Evolutionary conservation across 2,113 vertebrate species (phyloP).

Genomic region (Alouatta palliata): DNA sequence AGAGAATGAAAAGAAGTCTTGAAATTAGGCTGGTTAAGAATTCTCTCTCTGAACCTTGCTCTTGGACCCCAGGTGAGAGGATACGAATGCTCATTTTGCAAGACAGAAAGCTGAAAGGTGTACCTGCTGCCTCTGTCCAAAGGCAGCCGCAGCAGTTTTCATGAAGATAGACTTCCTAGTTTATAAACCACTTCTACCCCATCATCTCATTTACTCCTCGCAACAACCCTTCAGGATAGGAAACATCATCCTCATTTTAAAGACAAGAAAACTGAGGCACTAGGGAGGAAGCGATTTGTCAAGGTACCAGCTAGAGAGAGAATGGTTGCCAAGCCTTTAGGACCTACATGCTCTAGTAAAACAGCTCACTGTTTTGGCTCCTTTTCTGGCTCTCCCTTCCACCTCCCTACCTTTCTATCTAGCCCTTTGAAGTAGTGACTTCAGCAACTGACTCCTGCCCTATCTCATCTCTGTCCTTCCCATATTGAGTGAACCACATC

Average conservation of each 20-base stretch:
- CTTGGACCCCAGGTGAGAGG: not conserved
- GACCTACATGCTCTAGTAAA: not conserved
- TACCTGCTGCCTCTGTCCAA: not conserved
- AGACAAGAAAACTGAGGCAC: conserved; percentile 13
- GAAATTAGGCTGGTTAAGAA: not conserved
- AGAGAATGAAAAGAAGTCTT: not conserved
- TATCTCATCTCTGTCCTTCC: not conserved
- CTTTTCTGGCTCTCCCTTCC: not conserved
- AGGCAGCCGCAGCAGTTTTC: not conserved
- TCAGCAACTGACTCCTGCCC: not conserved
- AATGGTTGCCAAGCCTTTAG: not conserved
- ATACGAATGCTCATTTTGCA: not conserved
- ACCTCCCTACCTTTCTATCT: not conserved
- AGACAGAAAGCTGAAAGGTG: not conserved
- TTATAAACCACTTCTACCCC: not conserved
- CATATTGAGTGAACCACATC: rapidly evolving
- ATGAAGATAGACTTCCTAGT: not conserved
- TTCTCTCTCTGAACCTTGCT: not conserved
- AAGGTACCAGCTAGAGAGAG: not conserved
- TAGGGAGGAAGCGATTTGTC: not conserved
- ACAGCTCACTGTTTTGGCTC: not conserved
- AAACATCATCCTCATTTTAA: not conserved
- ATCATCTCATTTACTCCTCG: conserved; percentile 8
- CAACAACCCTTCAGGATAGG: not conserved
- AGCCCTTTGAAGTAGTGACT: not conserved